Evolutionary conservation across 2,113 vertebrate genomes (phyloP).

Genomic region (Cheilinus undulatus): DNA sequence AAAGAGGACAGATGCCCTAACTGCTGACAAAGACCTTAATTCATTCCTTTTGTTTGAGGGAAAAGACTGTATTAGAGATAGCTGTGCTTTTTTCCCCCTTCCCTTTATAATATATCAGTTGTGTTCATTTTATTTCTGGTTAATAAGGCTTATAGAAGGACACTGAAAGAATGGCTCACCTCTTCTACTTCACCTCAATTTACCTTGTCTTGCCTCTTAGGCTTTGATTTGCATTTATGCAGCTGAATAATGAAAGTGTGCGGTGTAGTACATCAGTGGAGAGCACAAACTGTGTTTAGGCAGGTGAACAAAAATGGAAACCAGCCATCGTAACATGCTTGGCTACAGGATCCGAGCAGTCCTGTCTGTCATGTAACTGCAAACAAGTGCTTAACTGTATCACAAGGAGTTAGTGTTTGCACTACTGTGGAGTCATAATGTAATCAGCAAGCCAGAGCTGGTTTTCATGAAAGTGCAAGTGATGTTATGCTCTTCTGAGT

Average conservation of each 20-base stretch:
- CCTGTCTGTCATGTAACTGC: slow-evolving; percentile 43
- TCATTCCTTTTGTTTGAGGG: slow-evolving; percentile 63
- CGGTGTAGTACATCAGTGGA: slow-evolving; percentile 46
- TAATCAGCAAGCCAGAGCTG: no score
- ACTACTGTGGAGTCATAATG: neutral
- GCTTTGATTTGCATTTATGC: slow-evolving; percentile 71
- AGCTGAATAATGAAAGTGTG: slow-evolving; percentile 71
- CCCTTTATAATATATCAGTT: slow-evolving; percentile 55
- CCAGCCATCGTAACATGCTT: slow-evolving; percentile 38
- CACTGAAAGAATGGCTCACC: slow-evolving; percentile 62
- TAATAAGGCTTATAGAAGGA: slow-evolving; percentile 66
- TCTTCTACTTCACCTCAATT: slow-evolving; percentile 65
- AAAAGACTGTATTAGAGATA: slow-evolving; percentile 70
- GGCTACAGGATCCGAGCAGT: slow-evolving; percentile 11
- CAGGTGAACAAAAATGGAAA: slow-evolving; percentile 34
- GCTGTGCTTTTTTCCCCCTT: slow-evolving; percentile 31
- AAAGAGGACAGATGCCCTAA: slow-evolving; percentile 66
- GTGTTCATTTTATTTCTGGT: slow-evolving; percentile 51
- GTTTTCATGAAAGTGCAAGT: no score
- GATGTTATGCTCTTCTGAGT: no score
- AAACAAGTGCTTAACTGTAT: slow-evolving; percentile 1
- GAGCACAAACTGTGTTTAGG: slow-evolving; percentile 36
- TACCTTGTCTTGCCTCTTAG: slow-evolving; percentile 56
- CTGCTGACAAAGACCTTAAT: slow-evolving; percentile 81
- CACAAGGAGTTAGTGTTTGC: neutral